Base-by-base conservation (phyloP, 2,888 invertebrate genomes). In the Diploptera punctata region DNA sequence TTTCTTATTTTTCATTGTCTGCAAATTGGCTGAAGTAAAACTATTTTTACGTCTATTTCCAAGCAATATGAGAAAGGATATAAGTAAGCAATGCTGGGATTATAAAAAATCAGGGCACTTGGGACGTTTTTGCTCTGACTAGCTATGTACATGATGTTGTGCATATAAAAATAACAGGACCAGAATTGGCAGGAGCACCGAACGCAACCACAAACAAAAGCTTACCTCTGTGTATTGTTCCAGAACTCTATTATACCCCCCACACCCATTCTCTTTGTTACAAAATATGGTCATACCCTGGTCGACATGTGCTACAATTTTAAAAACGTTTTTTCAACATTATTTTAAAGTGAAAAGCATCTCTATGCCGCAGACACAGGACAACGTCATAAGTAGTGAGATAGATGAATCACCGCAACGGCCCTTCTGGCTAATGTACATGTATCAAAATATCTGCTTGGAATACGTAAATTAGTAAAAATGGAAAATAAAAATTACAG, bases 291-390 rank as follows among this genome's bases (percentile, higher is more conserved):
- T 10, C 52, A 52, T 52, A 52, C 52, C 13, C 52, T 52, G 1
- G 21, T 52, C 1, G 52, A 52, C 52, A 52, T 52, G 52, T 52
- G 52, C 52, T 21, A 52, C 52, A 52, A 24, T 52, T 52, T 52
- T 52, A 52, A 52, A n/a, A 52, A 52, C 52, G 52, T 21, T 52
- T 24, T 52, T 52, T 52, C 24, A 21, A 52, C 52, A 52, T 52
- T 52, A 52, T 52, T 52, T 52, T 52, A 52, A 52, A 52, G 52
- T 52, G 52, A 52, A 52, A 52, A 24, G 52, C 52, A 26, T 52
- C 9, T 52, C 52, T 52, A 19, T 33, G 52, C 24, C 21, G 24
- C 24, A 24, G 52, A 24, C 52, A 52, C 21, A 52, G 52, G 52
- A 21, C 24, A 3, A n/a, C 18, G 24, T 24, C 33, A 33, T 33